Conservation (phyloP, 1,140 invertebrate species). For the Heliconius hewitsoni region DNA sequence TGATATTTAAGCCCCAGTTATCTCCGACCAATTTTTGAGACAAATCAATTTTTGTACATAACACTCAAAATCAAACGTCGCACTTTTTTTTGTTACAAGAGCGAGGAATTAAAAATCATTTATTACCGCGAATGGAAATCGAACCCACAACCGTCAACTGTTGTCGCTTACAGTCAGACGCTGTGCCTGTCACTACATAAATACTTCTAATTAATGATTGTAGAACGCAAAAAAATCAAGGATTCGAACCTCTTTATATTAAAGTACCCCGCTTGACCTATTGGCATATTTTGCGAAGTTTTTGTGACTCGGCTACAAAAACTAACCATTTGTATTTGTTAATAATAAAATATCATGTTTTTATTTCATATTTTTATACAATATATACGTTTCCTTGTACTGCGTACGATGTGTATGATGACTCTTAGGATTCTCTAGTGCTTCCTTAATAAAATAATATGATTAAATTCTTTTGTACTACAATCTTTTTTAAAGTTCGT, state of each 20-base stretch:
- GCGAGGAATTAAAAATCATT: neutral
- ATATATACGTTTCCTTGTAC: conserved; percentile 15
- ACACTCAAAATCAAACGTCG: neutral
- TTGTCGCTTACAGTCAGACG: neutral
- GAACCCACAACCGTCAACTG: neutral
- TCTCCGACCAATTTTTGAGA: neutral
- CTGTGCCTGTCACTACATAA: conserved; percentile 26
- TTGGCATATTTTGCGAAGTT: conserved; percentile 33
- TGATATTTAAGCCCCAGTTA: too few species aligned
- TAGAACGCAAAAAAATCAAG: conserved; percentile 57
- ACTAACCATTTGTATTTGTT: conserved; percentile 44
- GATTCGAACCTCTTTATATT: conserved; percentile 16
- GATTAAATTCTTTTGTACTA: conserved; percentile 4
- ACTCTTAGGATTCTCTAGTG: conserved; percentile 15
- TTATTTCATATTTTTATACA: conserved; percentile 7
- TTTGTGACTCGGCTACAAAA: conserved; percentile 54
- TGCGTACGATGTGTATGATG: neutral
- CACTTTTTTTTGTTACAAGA: neutral
- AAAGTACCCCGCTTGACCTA: conserved; percentile 35
- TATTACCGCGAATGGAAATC: neutral
- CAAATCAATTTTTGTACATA: neutral
- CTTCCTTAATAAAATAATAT: conserved; percentile 2
- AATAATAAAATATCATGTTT: conserved; percentile 5
- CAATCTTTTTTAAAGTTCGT: neutral
- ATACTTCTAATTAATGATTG: conserved; percentile 69